These are phyloP conservation scores for Sialia sialis DNA, from an alignment of 2,113 vertebrate genomes.

Conservation along the genomic window DNA sequence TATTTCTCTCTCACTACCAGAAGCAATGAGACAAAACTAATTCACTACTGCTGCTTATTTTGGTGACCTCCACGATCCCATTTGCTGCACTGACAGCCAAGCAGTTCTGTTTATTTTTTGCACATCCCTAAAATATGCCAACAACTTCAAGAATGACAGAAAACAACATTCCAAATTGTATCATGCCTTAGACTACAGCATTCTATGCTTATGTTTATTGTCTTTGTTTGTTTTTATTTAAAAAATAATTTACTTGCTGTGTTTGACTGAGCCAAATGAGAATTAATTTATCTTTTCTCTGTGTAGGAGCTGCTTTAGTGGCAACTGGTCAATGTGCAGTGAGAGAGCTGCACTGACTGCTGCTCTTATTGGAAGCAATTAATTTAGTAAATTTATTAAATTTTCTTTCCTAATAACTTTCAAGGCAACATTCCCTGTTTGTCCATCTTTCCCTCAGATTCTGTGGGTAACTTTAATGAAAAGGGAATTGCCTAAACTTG, in stretches of 20 bases:
- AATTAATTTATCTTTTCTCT: constrained; percentile 42
- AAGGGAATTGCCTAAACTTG: not conserved
- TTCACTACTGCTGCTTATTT: not conserved
- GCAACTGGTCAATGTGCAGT: constrained; percentile 39
- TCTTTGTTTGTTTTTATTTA: constrained; percentile 56
- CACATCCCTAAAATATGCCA: not conserved
- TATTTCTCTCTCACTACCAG: not conserved
- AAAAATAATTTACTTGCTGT: constrained; percentile 34
- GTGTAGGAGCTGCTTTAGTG: constrained; percentile 27
- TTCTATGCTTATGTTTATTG: constrained; percentile 54
- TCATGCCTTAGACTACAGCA: constrained; percentile 41
- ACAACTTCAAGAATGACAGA: constrained; percentile 49
- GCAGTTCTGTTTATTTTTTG: constrained; percentile 4
- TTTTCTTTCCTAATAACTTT: not conserved
- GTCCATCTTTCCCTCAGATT: not conserved
- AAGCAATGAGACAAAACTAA: not conserved
- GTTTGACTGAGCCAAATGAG: constrained; percentile 52
- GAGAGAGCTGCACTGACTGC: not conserved
- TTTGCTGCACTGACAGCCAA: not conserved
- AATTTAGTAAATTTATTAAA: not conserved
- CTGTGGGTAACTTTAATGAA: not conserved
- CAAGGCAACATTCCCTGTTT: not conserved
- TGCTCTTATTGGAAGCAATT: not conserved
- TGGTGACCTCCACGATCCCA: not conserved
- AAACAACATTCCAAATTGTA: constrained; percentile 26